Conservation (phyloP, 2,113 vertebrate species). For the Centropus unirufus region DNA sequence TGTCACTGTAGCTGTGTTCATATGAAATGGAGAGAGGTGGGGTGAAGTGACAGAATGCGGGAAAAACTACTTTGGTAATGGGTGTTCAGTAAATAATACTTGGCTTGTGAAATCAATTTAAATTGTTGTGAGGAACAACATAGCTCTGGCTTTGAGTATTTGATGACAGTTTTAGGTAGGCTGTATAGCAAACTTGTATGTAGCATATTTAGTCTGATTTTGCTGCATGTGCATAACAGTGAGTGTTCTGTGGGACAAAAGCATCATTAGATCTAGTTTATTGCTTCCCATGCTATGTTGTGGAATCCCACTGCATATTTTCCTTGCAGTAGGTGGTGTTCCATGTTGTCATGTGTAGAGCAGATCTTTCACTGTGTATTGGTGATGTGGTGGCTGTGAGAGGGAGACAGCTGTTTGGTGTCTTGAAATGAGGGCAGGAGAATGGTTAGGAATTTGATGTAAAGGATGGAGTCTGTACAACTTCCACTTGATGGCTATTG, state of each 20-base stretch:
- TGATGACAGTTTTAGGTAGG: not conserved
- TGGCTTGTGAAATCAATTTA: not conserved
- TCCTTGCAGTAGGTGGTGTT: not conserved
- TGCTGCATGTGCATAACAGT: not conserved
- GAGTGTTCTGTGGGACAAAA: not conserved
- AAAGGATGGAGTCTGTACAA: not conserved
- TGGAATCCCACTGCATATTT: not conserved
- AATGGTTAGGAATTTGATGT: not conserved
- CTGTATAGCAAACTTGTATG: not conserved
- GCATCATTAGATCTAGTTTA: not conserved
- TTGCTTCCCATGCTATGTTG: not conserved
- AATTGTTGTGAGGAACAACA: not conserved
- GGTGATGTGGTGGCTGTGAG: not conserved
- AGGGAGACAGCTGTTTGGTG: not conserved
- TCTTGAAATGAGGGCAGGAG: not conserved
- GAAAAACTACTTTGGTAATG: not conserved
- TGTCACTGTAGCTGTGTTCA: not conserved
- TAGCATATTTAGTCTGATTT: not conserved
- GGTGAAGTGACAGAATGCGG: not conserved
- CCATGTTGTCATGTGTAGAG: accelerated
- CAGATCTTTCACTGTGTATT: not conserved
- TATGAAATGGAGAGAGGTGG: not conserved
- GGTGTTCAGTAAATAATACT: not conserved
- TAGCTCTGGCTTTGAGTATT: not conserved
- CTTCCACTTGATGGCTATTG: not conserved